A percentile compares a stretch with the other conserved stretches of the same genome.
Evolutionary conservation across 2,113 vertebrate species (phyloP).

Genomic region (Donacobius atricapilla): DNA sequence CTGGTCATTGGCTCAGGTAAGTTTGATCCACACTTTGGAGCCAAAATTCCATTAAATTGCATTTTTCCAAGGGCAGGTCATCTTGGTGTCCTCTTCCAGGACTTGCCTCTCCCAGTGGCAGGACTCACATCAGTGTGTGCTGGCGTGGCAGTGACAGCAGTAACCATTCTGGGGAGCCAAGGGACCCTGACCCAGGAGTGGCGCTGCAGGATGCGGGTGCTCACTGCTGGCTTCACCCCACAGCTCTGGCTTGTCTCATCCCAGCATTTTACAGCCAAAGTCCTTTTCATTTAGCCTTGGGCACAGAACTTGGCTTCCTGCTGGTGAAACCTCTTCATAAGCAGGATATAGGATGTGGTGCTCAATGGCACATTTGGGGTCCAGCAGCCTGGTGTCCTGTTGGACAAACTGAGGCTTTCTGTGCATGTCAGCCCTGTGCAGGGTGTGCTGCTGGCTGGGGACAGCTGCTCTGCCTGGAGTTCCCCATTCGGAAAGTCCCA

Average conservation of each 20-base stretch:
- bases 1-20: background rate
- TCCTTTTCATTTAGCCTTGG: background rate
- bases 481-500: background rate
- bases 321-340: background rate
- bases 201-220: background rate
- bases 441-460: background rate
- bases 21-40: background rate
- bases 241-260: background rate
- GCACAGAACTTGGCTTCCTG: background rate
- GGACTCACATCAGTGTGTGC: rapidly evolving
- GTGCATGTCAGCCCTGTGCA: rapidly evolving
- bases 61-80: background rate
- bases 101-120: background rate
- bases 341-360: too few species aligned
- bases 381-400: background rate
- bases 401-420: background rate
- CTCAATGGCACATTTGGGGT: background rate
- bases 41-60: background rate
- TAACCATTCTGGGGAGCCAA: background rate
- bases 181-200: background rate
- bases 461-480: background rate
- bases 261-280: background rate
- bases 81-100: background rate
- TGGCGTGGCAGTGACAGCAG: background rate
- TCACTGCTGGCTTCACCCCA: background rate